Conservation (phyloP, 2,888 invertebrate species). For the Schrankia costaestrigalis region DNA sequence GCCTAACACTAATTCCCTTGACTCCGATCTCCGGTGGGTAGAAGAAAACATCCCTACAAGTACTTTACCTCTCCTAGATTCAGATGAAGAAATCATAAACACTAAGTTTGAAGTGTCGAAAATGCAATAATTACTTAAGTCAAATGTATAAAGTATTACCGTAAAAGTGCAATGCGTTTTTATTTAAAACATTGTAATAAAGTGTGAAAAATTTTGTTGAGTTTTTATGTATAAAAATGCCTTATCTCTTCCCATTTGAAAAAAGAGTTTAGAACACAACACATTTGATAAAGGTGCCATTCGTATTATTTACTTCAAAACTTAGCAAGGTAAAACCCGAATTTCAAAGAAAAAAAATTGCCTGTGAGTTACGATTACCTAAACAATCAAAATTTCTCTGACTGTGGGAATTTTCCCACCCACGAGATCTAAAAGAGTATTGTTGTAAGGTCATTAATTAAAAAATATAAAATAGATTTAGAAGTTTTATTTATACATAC, state of each 20-base stretch:
- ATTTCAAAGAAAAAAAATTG: too few species aligned
- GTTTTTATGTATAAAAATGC: background rate
- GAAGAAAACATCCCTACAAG: constrained; percentile 95
- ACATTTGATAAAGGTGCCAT: too few species aligned
- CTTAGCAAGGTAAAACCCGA: too few species aligned
- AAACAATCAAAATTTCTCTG: too few species aligned
- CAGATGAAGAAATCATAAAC: constrained; percentile 90
- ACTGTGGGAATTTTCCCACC: too few species aligned
- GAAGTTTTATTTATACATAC: constrained; percentile 55
- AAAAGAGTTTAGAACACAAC: background rate
- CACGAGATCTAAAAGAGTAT: too few species aligned
- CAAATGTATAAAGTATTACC: constrained; percentile 48
- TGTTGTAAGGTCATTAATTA: too few species aligned
- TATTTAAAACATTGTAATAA: constrained; percentile 17
- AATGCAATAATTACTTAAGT: constrained; percentile 85
- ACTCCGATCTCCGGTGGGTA: constrained; percentile 87
- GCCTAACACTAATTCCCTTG: constrained; percentile 52
- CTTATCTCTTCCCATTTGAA: background rate
- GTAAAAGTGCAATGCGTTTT: constrained; percentile 38
- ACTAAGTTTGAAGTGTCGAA: constrained; percentile 93
- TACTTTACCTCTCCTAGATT: constrained; percentile 84
- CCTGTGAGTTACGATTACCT: too few species aligned
- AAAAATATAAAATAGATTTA: constrained; percentile 27
- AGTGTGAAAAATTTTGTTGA: background rate
- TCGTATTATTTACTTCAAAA: too few species aligned